Base-by-base conservation (phyloP, 2,797 vertebrate species). In the Chloroceryle amazona region DNA sequence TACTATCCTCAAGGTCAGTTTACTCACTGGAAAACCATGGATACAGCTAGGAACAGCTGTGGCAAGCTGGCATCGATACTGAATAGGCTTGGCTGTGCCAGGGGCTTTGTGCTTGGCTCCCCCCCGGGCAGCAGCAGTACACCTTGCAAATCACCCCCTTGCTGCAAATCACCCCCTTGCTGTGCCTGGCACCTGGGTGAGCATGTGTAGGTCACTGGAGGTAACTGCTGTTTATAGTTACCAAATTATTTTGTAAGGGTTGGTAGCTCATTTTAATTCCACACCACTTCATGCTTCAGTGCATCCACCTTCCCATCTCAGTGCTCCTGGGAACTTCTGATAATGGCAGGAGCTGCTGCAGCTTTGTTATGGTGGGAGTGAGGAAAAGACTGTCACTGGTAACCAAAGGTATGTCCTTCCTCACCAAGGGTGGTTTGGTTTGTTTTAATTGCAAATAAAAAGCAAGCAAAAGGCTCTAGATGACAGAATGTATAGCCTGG, bases 231-330 rank as follows among this genome's bases (percentile, higher is more conserved):
- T 35, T 91, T 74, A 10, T 61, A 75, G 51, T 72, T 67, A 37
- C 60, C 74, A 60, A 66, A 61, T 63, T 80, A 60, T 61, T 85
- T 86, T 55, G 41, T 84, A 55, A 89, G 71, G 63, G 57, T 91
- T 44, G 8, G 60, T 25, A 55, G 37, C 65, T 91, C 31, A n/a
- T 60, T 85, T 26, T 51, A 67, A 63, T 86, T 54, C 78, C 51
- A 37, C 1, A 0, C 13, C 0, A 8, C 35, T 61, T 81, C n/a
- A 21, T 68, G 73, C 42, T 86, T 84, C 33, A 39, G 33, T 2
- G 1, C 12, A 21, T 81, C 74, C 51, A 6, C 0, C 0, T 78
- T 81, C 42, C 78, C 39, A 7, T 55, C 62, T 73, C 0, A 0
- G 63, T 33, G 74, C 55, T 89, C 17, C 83, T 89, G 70, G 55